Evolutionary conservation across 2,797 vertebrate species (phyloP).

Genomic region (Mustela erminea): DNA sequence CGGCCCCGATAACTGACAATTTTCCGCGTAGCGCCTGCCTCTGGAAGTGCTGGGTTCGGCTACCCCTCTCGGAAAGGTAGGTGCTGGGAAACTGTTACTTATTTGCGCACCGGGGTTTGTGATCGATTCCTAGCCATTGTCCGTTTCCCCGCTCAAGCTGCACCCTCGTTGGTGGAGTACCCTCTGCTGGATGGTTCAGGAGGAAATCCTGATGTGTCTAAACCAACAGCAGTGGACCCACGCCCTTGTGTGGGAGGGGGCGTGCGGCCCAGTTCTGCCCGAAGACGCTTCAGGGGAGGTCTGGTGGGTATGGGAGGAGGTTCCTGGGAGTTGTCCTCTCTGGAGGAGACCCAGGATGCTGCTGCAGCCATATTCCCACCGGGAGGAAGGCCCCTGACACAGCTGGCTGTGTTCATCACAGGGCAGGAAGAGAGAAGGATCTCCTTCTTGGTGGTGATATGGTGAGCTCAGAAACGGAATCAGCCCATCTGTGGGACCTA

Average conservation of each 20-base stretch:
- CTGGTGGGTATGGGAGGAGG: neutral
- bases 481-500: neutral
- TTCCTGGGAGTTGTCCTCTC: neutral
- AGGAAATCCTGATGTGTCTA: neutral
- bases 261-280: neutral
- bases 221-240: neutral
- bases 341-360: neutral
- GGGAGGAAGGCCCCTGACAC: neutral
- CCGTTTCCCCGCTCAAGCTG: neutral
- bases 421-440: neutral
- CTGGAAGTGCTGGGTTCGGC: neutral
- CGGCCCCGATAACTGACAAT: neutral
- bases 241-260: neutral
- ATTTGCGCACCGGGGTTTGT: neutral
- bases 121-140: no score
- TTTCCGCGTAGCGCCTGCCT: neutral
- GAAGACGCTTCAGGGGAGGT: neutral
- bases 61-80: neutral
- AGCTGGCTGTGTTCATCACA: neutral
- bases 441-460: no score
- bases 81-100: neutral
- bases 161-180: neutral
- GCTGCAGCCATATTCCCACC: neutral
- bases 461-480: neutral
- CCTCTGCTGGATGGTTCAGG: fast-evolving